These are phyloP conservation scores for Halcyon senegalensis DNA, from an alignment of 2,113 vertebrate species.

Conservation along the genomic window DNA sequence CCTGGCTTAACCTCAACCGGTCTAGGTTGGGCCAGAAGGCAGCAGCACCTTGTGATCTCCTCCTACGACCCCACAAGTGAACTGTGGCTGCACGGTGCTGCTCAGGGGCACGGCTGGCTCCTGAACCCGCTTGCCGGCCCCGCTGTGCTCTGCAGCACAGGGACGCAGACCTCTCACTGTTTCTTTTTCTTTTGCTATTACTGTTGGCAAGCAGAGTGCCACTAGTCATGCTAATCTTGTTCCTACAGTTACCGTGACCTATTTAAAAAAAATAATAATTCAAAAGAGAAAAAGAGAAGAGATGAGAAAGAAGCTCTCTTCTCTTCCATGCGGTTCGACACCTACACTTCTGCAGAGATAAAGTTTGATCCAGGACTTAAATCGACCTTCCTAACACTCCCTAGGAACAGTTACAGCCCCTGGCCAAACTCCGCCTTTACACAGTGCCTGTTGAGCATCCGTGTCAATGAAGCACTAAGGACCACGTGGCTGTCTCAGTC, in stretches of 20 bases:
- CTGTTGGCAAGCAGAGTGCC: neutral
- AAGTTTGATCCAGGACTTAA: slow-evolving; percentile 23
- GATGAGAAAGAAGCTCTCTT: neutral
- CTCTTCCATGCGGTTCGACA: neutral
- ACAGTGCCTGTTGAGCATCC: neutral
- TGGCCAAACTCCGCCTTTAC: neutral
- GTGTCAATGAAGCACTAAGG: neutral
- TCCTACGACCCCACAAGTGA: neutral
- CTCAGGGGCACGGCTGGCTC: neutral
- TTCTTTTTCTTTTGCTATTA: neutral
- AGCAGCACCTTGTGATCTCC: neutral
- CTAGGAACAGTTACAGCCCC: neutral
- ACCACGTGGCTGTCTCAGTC: neutral
- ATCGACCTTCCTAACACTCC: neutral
- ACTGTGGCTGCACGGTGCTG: neutral
- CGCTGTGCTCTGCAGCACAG: neutral
- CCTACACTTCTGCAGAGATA: neutral
- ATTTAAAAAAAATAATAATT: neutral
- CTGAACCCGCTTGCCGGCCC: neutral
- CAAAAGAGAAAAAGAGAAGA: neutral
- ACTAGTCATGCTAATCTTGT: neutral
- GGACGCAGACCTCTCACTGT: neutral
- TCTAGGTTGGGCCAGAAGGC: neutral
- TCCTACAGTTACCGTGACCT: slow-evolving; percentile 4
- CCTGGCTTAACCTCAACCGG: neutral